A percentile compares a stretch with the other conserved stretches of the same genome.
phyloP scores from a whole-genome alignment of 2,113 vertebrate species.

The Chinchilla lanigera region DNA sequence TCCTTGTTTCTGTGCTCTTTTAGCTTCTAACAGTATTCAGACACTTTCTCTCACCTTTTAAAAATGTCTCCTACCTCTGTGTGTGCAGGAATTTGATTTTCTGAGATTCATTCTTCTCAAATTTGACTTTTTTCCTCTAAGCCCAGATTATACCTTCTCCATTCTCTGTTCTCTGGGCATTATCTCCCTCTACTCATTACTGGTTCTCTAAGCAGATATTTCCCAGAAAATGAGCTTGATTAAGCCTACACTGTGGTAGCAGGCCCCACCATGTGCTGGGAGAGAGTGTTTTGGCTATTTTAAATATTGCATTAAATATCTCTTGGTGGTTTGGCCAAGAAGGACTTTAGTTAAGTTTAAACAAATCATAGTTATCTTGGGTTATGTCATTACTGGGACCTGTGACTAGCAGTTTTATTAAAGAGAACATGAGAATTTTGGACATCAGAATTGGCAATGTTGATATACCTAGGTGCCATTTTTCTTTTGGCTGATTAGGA shows the following conservation, averaged over 20 bases:
- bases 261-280: not conserved
- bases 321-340: not conserved
- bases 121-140: not conserved
- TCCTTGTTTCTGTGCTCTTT: not conserved
- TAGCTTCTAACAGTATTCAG: not conserved
- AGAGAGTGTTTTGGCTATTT: not conserved
- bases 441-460: not conserved
- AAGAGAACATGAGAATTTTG: not conserved
- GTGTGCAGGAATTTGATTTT: not conserved
- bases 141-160: not conserved
- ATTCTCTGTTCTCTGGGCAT: not conserved
- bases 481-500: constrained; percentile 5
- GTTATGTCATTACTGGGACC: not conserved
- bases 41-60: not conserved
- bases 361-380: not conserved
- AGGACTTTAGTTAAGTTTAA: not conserved
- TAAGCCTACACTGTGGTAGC: not conserved
- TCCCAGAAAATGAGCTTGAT: constrained; percentile 20
- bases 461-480: not conserved
- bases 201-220: not conserved
- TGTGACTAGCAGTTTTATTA: not conserved
- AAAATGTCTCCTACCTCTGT: not conserved
- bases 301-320: constrained; percentile 19
- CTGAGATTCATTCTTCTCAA: not conserved
- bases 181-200: not conserved